These are phyloP conservation scores for Phoebastria nigripes DNA, from an alignment of 2,797 vertebrate species.

Conservation along the genomic window DNA sequence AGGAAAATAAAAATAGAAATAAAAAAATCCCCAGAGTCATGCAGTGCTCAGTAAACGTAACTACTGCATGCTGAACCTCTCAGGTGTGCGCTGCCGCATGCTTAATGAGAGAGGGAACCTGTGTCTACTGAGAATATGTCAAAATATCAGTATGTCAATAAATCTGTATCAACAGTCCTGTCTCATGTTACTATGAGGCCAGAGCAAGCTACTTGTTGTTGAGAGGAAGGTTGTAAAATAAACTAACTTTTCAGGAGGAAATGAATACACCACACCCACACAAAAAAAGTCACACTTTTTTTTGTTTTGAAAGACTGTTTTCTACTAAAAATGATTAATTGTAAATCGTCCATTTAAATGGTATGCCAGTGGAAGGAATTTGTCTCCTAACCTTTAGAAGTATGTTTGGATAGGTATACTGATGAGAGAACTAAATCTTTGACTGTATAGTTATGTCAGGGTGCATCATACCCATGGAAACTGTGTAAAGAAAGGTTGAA, in stretches of 20 bases:
- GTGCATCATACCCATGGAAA: background rate
- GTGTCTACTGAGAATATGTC: background rate
- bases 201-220: background rate
- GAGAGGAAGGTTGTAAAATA: background rate
- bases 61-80: background rate
- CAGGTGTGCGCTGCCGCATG: rapidly evolving
- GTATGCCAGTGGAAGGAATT: background rate
- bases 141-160: no score
- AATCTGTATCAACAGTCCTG: background rate
- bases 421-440: background rate
- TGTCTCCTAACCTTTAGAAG: background rate
- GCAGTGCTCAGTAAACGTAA: background rate
- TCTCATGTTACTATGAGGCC: background rate
- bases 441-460: background rate
- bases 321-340: background rate
- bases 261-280: background rate
- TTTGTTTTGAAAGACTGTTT: constrained; percentile 14
- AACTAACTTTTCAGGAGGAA: background rate
- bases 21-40: background rate
- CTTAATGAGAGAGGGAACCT: background rate
- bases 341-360: background rate
- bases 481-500: background rate
- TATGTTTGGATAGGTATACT: background rate
- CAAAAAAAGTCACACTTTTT: background rate
- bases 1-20: background rate